Conservation (phyloP, 2,888 invertebrate genomes). For the Sphaerophoria taeniata region DNA sequence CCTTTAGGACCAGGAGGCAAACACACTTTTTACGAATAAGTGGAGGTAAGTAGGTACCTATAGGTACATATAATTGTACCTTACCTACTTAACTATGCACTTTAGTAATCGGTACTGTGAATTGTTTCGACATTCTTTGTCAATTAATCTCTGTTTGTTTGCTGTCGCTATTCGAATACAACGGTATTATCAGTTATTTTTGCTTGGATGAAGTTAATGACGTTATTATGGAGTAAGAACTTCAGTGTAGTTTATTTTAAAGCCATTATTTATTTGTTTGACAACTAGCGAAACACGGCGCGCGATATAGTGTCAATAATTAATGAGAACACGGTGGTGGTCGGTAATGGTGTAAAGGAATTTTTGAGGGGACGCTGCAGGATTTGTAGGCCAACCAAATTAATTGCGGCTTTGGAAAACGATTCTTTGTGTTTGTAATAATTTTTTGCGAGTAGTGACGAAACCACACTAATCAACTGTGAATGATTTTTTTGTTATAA, state of each 20-base stretch:
- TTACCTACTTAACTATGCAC: neutral
- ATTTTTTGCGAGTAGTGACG: too few relatives aligned
- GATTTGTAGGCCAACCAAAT: neutral
- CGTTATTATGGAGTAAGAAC: constrained; percentile 38
- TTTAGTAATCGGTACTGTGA: neutral
- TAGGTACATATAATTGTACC: neutral
- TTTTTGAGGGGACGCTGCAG: neutral
- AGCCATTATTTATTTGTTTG: constrained; percentile 62
- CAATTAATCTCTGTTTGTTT: constrained; percentile 59
- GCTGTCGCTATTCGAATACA: constrained; percentile 36
- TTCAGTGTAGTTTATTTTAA: constrained; percentile 41
- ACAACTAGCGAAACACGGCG: constrained; percentile 35
- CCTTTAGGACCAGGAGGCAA: too few relatives aligned
- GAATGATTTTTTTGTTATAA: too few relatives aligned
- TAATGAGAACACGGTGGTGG: constrained; percentile 15
- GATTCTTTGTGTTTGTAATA: too few relatives aligned
- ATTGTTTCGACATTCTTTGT: constrained; percentile 23
- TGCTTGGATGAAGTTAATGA: constrained; percentile 46
- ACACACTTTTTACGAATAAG: too few relatives aligned
- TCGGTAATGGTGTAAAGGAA: too few relatives aligned
- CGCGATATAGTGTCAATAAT: constrained; percentile 42
- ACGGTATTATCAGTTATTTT: constrained; percentile 35
- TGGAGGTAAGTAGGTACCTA: too few relatives aligned
- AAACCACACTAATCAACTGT: too few relatives aligned
- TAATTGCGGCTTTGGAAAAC: neutral